Base-by-base conservation (phyloP, 2,888 invertebrate genomes). In the Sinotaia quadrata region DNA sequence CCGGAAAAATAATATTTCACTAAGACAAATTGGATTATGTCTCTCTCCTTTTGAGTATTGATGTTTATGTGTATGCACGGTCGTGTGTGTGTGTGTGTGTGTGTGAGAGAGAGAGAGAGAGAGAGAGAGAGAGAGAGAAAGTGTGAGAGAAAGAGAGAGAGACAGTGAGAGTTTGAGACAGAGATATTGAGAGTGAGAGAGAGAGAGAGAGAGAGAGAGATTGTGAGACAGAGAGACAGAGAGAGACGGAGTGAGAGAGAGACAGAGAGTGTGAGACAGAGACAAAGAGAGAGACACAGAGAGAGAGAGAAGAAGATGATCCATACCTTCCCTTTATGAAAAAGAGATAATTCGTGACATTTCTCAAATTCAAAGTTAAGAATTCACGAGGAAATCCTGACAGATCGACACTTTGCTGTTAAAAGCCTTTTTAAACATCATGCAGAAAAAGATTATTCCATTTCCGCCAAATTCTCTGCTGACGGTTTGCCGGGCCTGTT, bases 51-150 rank as follows among this genome's bases (percentile, higher is more conserved):
- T 21, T 60, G 29, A 33, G 31, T 47, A 21, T 60, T 27, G 18
- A 21, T 60, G 29, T n/a, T 27, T 47, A 21, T 27, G 29, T 47
- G 31, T 47, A 15, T 47, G 34, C 24, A 47, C 12, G 31, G n/a
- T 21, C 15, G 29, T 60, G 29, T 41, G 29, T 60, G 44, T 60
- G 31, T 41, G 31, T 60, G 44, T 47, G 60, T 47, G 60, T 29
- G 47, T 41, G 47, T 41, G 47, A 31, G 44, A 29, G 57, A 27
- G 59, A n/a, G 49, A 24, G 49, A 24, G 61, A 24, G 31, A 41
- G 61, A 18, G 61, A 12, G 61, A 41, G 61, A 27, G 51, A 10
- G 60, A 21, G 60, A 21, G 60, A 10, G 60, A 21, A 31, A 21
- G 60, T 21, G 60, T 21, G 47, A 21, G 60, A 21, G 60, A 10